These are phyloP conservation scores for Notiomystis cincta DNA, from an alignment of 2,113 vertebrate species.

Conservation along the genomic window DNA sequence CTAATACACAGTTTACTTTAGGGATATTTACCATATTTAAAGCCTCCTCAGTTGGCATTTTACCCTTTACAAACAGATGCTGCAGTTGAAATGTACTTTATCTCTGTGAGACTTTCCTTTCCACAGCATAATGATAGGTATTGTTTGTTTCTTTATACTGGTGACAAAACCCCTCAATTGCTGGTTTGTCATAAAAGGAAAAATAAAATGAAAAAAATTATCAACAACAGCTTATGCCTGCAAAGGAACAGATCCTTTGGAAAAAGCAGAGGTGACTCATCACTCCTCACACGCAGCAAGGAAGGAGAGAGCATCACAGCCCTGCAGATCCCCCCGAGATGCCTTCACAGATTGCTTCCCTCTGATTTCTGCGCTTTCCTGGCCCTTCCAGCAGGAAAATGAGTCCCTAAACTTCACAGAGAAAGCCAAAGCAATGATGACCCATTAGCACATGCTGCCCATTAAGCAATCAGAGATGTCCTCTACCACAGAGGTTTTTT, in stretches of 20 bases:
- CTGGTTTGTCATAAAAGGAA: background rate
- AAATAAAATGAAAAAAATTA: background rate
- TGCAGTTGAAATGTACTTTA: background rate
- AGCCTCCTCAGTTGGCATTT: background rate
- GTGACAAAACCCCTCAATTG: background rate
- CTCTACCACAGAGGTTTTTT: background rate
- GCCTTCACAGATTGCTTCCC: background rate
- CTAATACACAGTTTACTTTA: background rate
- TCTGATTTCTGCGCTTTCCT: background rate
- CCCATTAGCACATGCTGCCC: constrained; percentile 2
- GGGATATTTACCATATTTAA: background rate
- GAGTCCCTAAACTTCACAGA: background rate
- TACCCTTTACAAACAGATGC: background rate
- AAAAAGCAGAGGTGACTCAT: background rate
- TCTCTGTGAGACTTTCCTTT: background rate
- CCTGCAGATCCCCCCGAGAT: background rate
- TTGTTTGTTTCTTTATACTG: background rate
- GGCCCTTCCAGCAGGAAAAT: background rate
- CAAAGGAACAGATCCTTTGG: background rate
- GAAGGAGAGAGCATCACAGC: background rate
- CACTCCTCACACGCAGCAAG: fast-evolving
- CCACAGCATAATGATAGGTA: background rate
- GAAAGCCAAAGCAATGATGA: background rate
- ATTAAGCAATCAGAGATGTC: background rate
- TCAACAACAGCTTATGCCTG: background rate